Base-by-base conservation (phyloP, 2,797 vertebrate species). In the Bradypodion pumilum region DNA sequence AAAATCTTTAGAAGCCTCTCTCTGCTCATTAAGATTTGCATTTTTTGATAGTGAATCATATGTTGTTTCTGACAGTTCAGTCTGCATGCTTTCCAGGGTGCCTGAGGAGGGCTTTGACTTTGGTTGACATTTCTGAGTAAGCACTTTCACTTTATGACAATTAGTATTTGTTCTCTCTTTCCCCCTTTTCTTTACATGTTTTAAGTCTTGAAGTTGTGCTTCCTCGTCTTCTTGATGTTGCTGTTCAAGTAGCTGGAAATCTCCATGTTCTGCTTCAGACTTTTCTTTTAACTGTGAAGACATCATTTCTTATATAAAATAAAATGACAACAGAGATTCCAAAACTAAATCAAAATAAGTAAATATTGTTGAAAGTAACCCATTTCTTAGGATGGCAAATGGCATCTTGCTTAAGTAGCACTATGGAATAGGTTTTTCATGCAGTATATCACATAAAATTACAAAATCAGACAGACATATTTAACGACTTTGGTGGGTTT, bases 121-220 rank as follows among this genome's bases (percentile, higher is more conserved):
- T 66, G 95, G 95, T 92, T 96, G 97, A 74, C 97, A 96, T 93
- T 95, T 96, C 80, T 95, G 96, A 8, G 95, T 90, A 8, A 94
- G 94, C 90, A 93, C 79, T 66, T 94, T 96, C 35, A 90, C 76
- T 86, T 95, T 96, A 3, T 93, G 85, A 69, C 93, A 95, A 92
- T 94, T 95, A 84, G 93, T 95, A 91, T 95, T 95, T 1, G 95
- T 93, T 88, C 97, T 96, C 62, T 99, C 98, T 93, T 97, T 98
- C 96, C 97, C 98, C 97, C 99, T 99, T 96, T 99, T 99, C 93
- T 98, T 99, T 66, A 96, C 95, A 1, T 96, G 95, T 1, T 97
- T 95, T 80, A 98, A 95, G 40, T 98, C 98, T 92, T 98, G 98
- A 63, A 98, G 96, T 91, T 95, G 97, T 32, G 97, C 97, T 8